Base-by-base conservation (phyloP, 2,888 invertebrate species). In the Dorcus hopei region DNA sequence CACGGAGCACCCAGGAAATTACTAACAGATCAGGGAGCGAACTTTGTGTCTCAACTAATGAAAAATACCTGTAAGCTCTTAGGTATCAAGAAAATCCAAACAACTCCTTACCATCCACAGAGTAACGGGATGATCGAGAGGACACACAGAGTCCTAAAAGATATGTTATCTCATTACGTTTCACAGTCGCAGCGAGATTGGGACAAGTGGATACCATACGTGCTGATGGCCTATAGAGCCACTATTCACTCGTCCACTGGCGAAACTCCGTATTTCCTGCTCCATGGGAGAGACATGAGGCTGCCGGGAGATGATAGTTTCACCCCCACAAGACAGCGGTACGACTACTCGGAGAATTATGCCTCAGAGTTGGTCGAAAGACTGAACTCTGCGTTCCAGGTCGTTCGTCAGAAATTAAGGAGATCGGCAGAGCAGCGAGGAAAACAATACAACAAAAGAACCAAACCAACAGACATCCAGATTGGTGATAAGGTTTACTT, bases 131-230 rank as follows among this genome's bases (percentile, higher is more conserved):
- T 14, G 14, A 14, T 14, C 14, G 14, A 14, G 14, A 14, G 14
- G 14, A 14, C 14, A 14, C 14, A 14, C 14, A 14, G 1, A 14
- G 14, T 14, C 14, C 14, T 14, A 14, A 14, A 14, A 14, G 14
- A 14, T 14, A 14, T 14, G 14, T 14, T 14, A 14, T 14, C 14
- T 14, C 14, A 14, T 14, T 14, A 14, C 14, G 14, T 14, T 14
- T 14, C 14, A 14, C 14, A 14, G 14, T 14, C 14, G 14, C 14
- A 14, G 14, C n/a, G 45, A 9, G 65, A 70, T 47, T 74, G 71
- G 71, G 72, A 73, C 48, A 39, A 59, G 14, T 66, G 66, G 65
- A 14, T 74, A 26, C 69, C 70, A 1, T 68, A 61, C 47, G 67
- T 64, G 0, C 38, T 70, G 45, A 66, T 70, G 64, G 65, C 70